Conservation (phyloP, 2,888 invertebrate genomes). For the Leptura quadrifasciata region DNA sequence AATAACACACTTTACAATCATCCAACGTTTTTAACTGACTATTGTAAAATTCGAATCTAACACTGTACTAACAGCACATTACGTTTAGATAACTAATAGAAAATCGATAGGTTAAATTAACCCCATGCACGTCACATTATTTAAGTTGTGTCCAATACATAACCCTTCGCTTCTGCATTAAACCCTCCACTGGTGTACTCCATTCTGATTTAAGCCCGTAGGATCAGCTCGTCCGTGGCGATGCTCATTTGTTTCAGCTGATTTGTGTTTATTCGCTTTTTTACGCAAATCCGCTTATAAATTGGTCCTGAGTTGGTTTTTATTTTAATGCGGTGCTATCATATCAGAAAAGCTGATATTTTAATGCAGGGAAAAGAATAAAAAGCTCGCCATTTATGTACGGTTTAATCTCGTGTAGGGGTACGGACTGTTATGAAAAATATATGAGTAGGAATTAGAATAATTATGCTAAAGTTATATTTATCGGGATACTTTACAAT, state of each 20-base stretch:
- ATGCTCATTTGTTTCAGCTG: conserved; percentile 70
- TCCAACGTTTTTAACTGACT: not conserved
- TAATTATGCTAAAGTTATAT: not conserved
- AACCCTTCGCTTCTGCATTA: conserved; percentile 27
- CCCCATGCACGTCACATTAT: not conserved
- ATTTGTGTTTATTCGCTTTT: conserved; percentile 66
- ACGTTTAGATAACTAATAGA: not conserved
- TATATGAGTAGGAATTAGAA: not conserved
- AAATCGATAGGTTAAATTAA: not conserved
- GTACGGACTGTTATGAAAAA: not conserved
- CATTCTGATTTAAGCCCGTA: conserved; percentile 64
- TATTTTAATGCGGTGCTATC: conserved; percentile 60
- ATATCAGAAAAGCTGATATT: conserved; percentile 63
- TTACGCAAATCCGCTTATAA: conserved; percentile 65
- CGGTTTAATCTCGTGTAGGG: conserved; percentile 41
- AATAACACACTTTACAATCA: not conserved
- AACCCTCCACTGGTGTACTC: conserved; percentile 52
- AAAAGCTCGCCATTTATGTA: conserved; percentile 51
- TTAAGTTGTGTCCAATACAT: conserved; percentile 1
- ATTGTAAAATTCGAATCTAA: not conserved
- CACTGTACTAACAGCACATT: not conserved
- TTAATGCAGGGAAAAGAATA: conserved; percentile 59
- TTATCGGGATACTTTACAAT: not conserved
- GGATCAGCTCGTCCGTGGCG: conserved; percentile 65
- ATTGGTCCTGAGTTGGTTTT: conserved; percentile 62